Evolutionary conservation across 1,140 invertebrate genomes (phyloP).

Genomic region (Dendroctonus ponderosae): DNA sequence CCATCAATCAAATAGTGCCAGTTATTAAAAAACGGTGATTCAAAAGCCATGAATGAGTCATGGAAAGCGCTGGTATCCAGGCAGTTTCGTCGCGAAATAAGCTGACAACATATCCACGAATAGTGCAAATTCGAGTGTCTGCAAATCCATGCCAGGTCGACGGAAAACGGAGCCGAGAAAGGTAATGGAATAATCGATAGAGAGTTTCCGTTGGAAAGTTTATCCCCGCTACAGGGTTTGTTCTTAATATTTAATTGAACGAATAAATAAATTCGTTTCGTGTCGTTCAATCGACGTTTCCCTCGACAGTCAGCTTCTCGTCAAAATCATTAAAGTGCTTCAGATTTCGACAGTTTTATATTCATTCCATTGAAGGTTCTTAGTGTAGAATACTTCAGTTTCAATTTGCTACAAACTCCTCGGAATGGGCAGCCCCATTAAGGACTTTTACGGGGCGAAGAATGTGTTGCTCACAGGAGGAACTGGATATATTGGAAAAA

Average conservation of each 20-base stretch:
- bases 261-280: constrained; percentile 17
- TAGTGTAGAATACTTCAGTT: too few relatives aligned
- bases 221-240: constrained; percentile 16
- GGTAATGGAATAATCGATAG: constrained; percentile 8
- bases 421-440: constrained; percentile 15
- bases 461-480: constrained; percentile 70
- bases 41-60: too few relatives aligned
- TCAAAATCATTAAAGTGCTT: too few relatives aligned
- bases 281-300: constrained; percentile 16
- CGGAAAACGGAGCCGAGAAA: too few relatives aligned
- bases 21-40: not conserved
- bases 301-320: not conserved
- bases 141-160: too few relatives aligned
- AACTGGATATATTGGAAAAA: constrained; percentile 87
- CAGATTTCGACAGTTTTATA: too few relatives aligned
- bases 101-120: not conserved
- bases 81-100: not conserved
- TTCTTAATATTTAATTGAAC: constrained; percentile 31
- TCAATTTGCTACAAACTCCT: too few relatives aligned
- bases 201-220: constrained; percentile 2
- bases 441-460: constrained; percentile 41
- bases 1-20: not conserved
- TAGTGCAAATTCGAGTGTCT: not conserved
- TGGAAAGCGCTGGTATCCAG: too few relatives aligned
- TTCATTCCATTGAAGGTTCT: too few relatives aligned